Conservation (phyloP, 2,113 vertebrate genomes). For the Dissostichus mawsoni region DNA sequence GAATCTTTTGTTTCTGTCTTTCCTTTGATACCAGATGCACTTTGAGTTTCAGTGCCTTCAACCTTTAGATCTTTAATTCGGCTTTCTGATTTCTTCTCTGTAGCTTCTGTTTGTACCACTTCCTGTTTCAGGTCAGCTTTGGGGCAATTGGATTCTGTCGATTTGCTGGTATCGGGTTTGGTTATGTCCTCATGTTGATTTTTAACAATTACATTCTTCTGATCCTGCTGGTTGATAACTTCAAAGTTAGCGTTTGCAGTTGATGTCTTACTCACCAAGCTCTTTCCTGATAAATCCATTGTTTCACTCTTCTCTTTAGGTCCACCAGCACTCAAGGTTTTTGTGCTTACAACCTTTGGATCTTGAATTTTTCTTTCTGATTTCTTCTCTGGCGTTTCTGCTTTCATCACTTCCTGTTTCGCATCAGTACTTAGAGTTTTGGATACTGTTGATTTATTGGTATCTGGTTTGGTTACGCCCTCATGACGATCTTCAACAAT, state of each 20-base stretch:
- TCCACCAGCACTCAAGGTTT: not conserved
- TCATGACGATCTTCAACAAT: not conserved
- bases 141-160: no score
- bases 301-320: not conserved
- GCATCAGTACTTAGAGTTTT: not conserved
- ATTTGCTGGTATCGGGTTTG: no score
- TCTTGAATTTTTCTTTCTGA: not conserved
- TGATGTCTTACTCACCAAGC: not conserved
- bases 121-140: rapidly evolving
- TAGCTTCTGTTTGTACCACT: not conserved
- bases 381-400: not conserved
- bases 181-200: no score
- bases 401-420: not conserved
- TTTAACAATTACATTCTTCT: no score
- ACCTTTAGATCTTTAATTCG: not conserved
- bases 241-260: no score
- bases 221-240: no score
- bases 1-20: not conserved
- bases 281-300: not conserved
- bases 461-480: not conserved
- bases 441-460: not conserved
- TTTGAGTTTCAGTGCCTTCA: not conserved
- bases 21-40: not conserved
- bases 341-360: not conserved
- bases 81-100: not conserved